A percentile compares a stretch with the other conserved stretches of the same genome.
These are phyloP conservation scores for Pasiphila rectangulata DNA, from an alignment of 2,888 invertebrate species.

Conservation along the genomic window DNA sequence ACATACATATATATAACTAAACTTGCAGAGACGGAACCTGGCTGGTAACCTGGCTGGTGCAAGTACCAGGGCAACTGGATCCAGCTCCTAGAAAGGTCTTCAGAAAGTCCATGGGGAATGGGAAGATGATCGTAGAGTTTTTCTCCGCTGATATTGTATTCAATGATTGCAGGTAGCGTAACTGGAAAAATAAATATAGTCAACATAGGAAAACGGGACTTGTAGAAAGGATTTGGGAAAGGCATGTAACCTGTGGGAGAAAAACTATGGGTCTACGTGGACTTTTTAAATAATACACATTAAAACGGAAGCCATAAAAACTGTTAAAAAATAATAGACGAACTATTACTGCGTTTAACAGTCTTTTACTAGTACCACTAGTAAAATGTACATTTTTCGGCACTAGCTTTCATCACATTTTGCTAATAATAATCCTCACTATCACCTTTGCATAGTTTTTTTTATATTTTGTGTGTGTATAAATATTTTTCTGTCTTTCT, in stretches of 20 bases:
- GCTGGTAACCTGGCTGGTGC: conserved; percentile 25
- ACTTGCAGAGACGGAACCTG: conserved; percentile 38
- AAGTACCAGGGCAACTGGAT: conserved; percentile 39
- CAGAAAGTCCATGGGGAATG: conserved; percentile 91
- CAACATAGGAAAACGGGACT: background rate
- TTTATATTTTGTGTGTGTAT: too few relatives aligned
- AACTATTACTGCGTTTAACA: too few relatives aligned
- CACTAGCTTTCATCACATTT: too few relatives aligned
- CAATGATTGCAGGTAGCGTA: conserved; percentile 94
- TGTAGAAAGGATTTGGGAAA: background rate
- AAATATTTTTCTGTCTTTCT: too few relatives aligned
- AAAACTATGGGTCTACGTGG: too few relatives aligned
- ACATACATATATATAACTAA: conserved; percentile 17
- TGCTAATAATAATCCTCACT: too few relatives aligned
- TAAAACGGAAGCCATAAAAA: too few relatives aligned
- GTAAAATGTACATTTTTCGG: too few relatives aligned
- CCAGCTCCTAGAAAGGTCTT: conserved; percentile 63
- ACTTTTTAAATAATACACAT: too few relatives aligned
- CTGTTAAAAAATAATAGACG: too few relatives aligned
- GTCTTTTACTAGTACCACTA: too few relatives aligned
- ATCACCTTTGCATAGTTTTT: too few relatives aligned
- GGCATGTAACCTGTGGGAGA: background rate
- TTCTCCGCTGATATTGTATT: conserved; percentile 96
- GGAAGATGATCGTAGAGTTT: conserved; percentile 97
- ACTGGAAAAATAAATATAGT: conserved; percentile 70